Evolutionary conservation across 2,797 vertebrate genomes (phyloP), one percentile per base, ranked within the genome.

Genomic region (Urocyon cinereoargenteus): DNA sequence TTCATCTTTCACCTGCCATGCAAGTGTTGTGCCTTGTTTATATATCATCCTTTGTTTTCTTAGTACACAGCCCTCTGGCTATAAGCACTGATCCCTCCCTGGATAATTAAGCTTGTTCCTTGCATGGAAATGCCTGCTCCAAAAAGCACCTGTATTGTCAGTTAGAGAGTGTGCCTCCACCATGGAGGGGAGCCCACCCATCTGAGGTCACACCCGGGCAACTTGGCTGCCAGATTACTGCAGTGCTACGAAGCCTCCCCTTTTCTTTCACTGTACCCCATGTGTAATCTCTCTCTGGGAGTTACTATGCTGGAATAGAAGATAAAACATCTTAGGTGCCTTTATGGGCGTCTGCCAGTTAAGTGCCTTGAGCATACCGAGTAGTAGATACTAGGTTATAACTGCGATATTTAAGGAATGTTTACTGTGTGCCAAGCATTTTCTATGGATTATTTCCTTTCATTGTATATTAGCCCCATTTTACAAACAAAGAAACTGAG

Each of bases 1-100:
- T 97, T 94, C 90, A 97, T 98, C 98, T 97, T 98, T 97, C 97
- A 97, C 70, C 86, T 96, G 92, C 73, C 78, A 68, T 36, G 6
- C 64, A 97, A 97, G 82, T 79, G 81, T 34, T 97, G 55, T 0
- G 5, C 94, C 86, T 97, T 98, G 95, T 91, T 98, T 97, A 91
- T 81, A 82, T 36, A 96, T 86, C 92, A 92, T n/a, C 95, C 92
- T 82, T 40, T 91, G 75, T 86, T 97, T 94, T 36, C 24, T 88
- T 62, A 91, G 81, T 95, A 16, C 84, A 70, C 53, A 59, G 14
- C 93, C 89, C 81, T 94, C 97, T 97, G 95, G 45, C 49, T 97
- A n/a, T 45, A 84, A 93, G 34, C 64, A 61, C n/a, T 64, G 83
- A 95, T 6, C 34, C 36, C 59, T 97, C 72, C 72, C 84, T 61